phyloP scores from a whole-genome alignment of 2,888 invertebrate genomes.

The Piscicola geometra region DNA sequence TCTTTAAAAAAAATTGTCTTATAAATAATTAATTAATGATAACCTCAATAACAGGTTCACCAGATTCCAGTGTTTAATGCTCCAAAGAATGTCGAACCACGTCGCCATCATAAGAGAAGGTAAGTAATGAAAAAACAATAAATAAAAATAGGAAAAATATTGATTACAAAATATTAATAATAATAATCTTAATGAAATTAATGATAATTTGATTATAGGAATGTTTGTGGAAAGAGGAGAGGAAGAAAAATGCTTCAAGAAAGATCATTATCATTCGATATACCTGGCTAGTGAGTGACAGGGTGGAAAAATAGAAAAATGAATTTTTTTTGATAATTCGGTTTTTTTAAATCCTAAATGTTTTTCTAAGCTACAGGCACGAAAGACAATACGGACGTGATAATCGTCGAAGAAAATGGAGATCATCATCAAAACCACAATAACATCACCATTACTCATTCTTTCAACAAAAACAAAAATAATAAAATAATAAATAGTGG shows the following conservation, averaged over 20 bases:
- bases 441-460: background rate
- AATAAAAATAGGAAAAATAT: too few species aligned
- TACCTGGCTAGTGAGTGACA: background rate
- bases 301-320: background rate
- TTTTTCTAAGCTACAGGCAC: too few species aligned
- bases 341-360: too few species aligned
- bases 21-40: background rate
- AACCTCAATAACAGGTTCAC: constrained; percentile 1
- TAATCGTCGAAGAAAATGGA: background rate
- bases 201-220: too few species aligned
- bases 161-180: too few species aligned
- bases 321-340: background rate
- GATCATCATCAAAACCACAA: background rate
- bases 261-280: background rate
- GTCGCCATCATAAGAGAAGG: constrained; percentile 10
- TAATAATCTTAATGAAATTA: too few species aligned
- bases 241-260: background rate
- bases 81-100: constrained; percentile 22
- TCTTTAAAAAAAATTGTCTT: background rate
- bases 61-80: constrained; percentile 31
- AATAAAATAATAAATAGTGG: background rate
- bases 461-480: background rate
- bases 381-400: background rate
- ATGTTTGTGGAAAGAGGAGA: background rate
- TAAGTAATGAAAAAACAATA: too few species aligned